A percentile compares a stretch with the other conserved stretches of the same genome.
phyloP scores from a whole-genome alignment of 2,797 vertebrate species.

The Okamejei kenojei region DNA sequence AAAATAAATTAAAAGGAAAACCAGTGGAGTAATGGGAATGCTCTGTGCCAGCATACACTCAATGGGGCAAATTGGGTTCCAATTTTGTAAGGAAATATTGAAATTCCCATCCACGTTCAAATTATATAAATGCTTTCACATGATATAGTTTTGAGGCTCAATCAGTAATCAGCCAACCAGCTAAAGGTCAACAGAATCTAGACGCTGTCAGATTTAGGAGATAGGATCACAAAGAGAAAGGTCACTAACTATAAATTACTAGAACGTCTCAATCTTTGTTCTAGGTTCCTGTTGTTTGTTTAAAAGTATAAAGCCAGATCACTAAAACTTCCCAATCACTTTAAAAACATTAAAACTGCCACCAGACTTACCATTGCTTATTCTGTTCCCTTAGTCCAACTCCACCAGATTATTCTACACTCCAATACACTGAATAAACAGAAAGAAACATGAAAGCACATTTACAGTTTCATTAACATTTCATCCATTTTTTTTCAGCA shows the following conservation, averaged over 20 bases:
- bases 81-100: too few species aligned
- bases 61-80: too few species aligned
- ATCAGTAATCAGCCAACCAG: not conserved
- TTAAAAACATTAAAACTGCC: not conserved
- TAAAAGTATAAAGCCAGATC: not conserved
- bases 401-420: not conserved
- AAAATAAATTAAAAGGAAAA: not conserved
- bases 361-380: not conserved
- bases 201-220: not conserved
- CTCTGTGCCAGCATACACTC: too few species aligned
- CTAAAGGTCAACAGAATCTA: not conserved
- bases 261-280: not conserved
- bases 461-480: not conserved
- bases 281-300: not conserved
- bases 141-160: not conserved
- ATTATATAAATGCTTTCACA: not conserved
- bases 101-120: not conserved
- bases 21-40: not conserved
- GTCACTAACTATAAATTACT: too few species aligned
- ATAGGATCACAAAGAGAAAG: not conserved
- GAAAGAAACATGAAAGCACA: not conserved
- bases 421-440: conserved; percentile 7
- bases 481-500: not conserved
- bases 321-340: not conserved
- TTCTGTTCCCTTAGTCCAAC: not conserved